Conservation (phyloP, 37 sponge, comb jelly and placozoan genomes). For the Agelas oroides region DNA sequence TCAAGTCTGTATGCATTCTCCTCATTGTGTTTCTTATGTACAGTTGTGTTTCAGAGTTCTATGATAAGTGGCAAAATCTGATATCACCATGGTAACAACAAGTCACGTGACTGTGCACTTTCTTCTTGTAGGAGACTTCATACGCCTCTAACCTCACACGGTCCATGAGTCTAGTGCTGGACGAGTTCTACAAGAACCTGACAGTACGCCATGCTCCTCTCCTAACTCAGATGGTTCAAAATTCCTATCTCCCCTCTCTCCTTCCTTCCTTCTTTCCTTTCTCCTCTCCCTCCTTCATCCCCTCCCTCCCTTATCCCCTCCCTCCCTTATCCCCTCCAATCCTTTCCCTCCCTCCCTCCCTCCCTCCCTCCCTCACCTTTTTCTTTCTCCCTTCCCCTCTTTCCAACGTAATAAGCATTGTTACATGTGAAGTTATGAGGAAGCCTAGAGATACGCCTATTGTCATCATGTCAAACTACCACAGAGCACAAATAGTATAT, state of each 20-base stretch:
- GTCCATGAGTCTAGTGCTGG: conserved; percentile 98
- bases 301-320: not conserved
- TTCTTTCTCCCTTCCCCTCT: not conserved
- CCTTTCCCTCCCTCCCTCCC: not conserved
- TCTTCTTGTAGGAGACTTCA: conserved; percentile 69
- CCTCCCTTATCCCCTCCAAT: not conserved
- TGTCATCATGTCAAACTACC: not conserved
- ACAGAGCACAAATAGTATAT: too few species aligned
- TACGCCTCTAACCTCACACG: conserved; percentile 83
- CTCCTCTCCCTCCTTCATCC: not conserved
- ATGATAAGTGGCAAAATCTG: too few species aligned
- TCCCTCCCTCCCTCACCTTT: too few species aligned
- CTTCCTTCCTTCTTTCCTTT: not conserved
- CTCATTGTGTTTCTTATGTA: too few species aligned
- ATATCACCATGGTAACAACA: not conserved
- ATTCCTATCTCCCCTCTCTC: too few species aligned
- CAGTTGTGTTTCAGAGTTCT: too few species aligned
- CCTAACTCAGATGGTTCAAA: too few species aligned
- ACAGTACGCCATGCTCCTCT: conserved; percentile 56
- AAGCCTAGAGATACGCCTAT: not conserved
- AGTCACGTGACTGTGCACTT: too few species aligned
- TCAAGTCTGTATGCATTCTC: too few species aligned
- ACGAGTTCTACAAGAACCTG: conserved; percentile 94
- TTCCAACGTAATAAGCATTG: too few species aligned
- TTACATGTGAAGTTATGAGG: not conserved